Conservation (phyloP, 2,113 vertebrate genomes). For the Archocentrus centrarchus region DNA sequence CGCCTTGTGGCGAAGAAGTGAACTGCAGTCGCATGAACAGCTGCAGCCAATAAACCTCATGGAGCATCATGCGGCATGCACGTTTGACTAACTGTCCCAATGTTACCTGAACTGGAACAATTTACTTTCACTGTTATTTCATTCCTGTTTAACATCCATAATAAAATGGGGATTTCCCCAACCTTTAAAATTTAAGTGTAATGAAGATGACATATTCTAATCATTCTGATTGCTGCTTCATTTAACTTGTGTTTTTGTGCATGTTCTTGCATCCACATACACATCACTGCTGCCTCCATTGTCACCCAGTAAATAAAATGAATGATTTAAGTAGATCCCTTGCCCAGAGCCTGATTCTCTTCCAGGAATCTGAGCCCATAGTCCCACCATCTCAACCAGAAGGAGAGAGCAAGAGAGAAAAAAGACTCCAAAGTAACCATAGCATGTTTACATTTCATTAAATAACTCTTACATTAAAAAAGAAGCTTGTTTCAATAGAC, state of each 20-base stretch:
- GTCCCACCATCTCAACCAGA: not conserved
- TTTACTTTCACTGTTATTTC: not conserved
- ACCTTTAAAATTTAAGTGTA: too few species aligned
- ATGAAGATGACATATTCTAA: too few species aligned
- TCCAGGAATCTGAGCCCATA: too few species aligned
- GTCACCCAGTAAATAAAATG: not conserved
- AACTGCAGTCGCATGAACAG: not conserved
- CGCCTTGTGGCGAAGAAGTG: not conserved
- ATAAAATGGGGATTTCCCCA: too few species aligned
- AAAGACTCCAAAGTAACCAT: not conserved
- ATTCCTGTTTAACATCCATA: too few species aligned
- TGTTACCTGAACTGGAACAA: not conserved
- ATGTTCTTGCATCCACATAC: too few species aligned
- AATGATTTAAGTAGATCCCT: not conserved
- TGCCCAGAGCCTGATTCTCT: not conserved
- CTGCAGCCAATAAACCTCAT: not conserved
- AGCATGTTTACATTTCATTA: too few species aligned
- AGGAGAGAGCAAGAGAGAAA: not conserved
- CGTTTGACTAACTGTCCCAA: not conserved
- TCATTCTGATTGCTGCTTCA: too few species aligned
- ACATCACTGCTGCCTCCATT: too few species aligned
- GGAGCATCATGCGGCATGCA: not conserved
- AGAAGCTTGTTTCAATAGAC: too few species aligned
- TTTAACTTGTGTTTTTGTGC: too few species aligned
- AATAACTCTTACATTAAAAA: too few species aligned